Conservation (phyloP, 2,888 invertebrate species). For the Mimas tiliae region DNA sequence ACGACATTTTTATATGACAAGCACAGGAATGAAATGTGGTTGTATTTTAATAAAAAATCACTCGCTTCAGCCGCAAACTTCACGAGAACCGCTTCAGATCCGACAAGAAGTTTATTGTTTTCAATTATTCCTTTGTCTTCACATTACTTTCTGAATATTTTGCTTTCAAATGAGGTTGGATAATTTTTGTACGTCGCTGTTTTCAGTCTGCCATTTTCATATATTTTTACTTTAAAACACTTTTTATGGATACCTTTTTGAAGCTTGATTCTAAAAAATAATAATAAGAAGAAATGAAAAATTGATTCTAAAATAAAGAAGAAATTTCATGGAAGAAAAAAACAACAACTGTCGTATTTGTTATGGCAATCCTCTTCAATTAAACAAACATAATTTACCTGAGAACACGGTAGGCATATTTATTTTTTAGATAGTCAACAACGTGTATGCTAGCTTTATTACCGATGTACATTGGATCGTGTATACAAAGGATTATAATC, state of each 20-base stretch:
- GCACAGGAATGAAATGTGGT: background rate
- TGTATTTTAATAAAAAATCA: constrained; percentile 19
- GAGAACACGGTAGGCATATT: background rate
- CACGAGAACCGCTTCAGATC: constrained; percentile 34
- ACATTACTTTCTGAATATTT: background rate
- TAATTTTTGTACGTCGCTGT: background rate
- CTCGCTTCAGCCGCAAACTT: constrained; percentile 28
- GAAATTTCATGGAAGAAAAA: background rate
- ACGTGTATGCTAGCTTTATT: too few relatives aligned
- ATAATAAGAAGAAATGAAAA: background rate
- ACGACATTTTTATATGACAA: background rate
- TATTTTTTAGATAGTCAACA: background rate
- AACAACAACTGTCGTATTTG: background rate
- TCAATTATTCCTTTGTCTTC: constrained; percentile 30
- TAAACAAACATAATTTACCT: constrained; percentile 7
- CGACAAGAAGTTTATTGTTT: constrained; percentile 36
- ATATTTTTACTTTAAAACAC: background rate
- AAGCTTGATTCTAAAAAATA: background rate
- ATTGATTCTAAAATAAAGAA: background rate
- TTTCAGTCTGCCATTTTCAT: background rate
- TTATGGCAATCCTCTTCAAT: background rate
- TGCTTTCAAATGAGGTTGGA: background rate
- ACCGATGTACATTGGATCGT: background rate
- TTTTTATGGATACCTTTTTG: too few relatives aligned
- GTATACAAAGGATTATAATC: background rate